phyloP scores from a whole-genome alignment of 2,888 invertebrate species.

The Cheilosia soror region DNA sequence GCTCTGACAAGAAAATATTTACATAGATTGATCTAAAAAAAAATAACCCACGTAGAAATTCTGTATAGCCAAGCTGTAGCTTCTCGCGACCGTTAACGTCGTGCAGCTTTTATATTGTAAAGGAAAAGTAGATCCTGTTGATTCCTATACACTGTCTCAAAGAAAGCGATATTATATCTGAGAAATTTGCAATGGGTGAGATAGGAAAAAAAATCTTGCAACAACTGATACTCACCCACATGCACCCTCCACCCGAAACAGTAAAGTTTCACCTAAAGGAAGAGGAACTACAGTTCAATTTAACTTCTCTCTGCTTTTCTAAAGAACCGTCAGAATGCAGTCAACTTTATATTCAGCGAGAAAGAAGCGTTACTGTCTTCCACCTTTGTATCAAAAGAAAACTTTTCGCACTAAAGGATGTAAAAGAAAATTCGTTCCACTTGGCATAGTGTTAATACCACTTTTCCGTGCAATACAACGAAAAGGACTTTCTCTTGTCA shows the following conservation, averaged over 20 bases:
- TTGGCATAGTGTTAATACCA: constrained; percentile 4
- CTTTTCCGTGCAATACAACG: background rate
- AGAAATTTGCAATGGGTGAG: too few species aligned
- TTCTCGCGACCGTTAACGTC: too few species aligned
- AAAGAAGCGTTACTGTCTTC: background rate
- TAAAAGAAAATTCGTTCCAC: constrained; percentile 13
- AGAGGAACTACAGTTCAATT: background rate
- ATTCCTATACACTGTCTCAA: too few species aligned
- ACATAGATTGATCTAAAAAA: too few species aligned
- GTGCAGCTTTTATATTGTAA: too few species aligned
- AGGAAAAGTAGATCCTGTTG: too few species aligned
- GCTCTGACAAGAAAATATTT: too few species aligned
- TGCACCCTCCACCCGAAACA: too few species aligned
- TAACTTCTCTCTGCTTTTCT: background rate
- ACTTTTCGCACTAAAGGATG: constrained; percentile 15
- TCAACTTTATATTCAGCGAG: constrained; percentile 1
- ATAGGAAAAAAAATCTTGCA: background rate
- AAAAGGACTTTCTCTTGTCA: background rate
- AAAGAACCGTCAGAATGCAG: constrained; percentile 16
- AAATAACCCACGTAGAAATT: too few species aligned
- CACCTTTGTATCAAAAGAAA: background rate
- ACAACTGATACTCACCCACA: background rate
- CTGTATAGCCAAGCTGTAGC: too few species aligned
- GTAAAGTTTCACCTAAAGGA: background rate
- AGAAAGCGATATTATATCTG: too few species aligned